A percentile compares a stretch with the other conserved stretches of the same genome.
Conservation (phyloP, 2,888 invertebrate genomes). For the Thyatira batis region DNA sequence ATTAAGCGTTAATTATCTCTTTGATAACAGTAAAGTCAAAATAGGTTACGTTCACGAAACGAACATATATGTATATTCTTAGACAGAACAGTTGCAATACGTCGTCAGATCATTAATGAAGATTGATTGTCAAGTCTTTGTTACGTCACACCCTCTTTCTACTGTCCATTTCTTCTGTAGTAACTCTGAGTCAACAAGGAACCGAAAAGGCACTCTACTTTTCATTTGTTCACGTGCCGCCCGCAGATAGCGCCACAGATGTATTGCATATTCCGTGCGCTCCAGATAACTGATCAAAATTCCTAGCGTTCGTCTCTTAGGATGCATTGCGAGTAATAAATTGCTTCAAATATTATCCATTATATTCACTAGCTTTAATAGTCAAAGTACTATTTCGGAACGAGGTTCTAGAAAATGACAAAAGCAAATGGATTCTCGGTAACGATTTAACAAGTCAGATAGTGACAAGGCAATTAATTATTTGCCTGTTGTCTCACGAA, state of each 20-base stretch:
- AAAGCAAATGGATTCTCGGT: neutral
- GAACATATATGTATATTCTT: neutral
- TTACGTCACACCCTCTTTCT: slow-evolving; percentile 27
- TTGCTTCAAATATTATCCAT: neutral
- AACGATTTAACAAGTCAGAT: too few species aligned
- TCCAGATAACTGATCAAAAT: neutral
- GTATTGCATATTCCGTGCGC: neutral
- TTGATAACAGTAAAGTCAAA: too few species aligned
- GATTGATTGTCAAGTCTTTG: slow-evolving; percentile 19
- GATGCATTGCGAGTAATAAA: neutral
- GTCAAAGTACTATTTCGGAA: neutral
- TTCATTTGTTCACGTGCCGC: slow-evolving; percentile 18
- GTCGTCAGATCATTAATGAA: slow-evolving; percentile 13
- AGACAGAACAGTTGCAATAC: neutral
- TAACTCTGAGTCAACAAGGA: slow-evolving; percentile 34
- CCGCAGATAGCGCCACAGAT: slow-evolving; percentile 12
- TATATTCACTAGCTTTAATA: neutral
- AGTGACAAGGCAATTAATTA: too few species aligned
- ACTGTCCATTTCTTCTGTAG: slow-evolving; percentile 32
- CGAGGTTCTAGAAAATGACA: neutral
- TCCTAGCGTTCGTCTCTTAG: neutral
- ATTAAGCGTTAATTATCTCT: too few species aligned
- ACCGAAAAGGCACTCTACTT: slow-evolving; percentile 21
- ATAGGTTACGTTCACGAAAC: too few species aligned
- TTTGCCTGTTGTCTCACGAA: too few species aligned